Conservation (phyloP, 2,797 vertebrate species). For the Ispidina lecontei region DNA sequence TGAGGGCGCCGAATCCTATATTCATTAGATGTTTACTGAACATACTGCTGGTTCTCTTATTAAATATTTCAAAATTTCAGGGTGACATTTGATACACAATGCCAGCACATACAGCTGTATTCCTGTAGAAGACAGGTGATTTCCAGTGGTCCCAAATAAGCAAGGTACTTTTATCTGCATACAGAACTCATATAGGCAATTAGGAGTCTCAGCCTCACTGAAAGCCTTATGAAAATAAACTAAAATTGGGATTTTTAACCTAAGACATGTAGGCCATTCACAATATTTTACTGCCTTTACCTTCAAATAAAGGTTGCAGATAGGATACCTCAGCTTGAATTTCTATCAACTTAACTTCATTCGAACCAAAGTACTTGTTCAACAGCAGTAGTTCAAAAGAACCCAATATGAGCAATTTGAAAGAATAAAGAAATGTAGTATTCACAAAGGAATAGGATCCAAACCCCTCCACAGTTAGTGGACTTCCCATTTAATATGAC, state of each 20-base stretch:
- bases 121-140: neutral
- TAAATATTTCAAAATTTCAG: neutral
- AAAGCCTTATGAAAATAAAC: neutral
- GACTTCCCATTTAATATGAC: neutral
- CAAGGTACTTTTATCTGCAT: neutral
- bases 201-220: neutral
- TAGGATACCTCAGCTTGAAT: neutral
- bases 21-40: neutral
- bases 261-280: neutral
- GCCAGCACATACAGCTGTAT: neutral
- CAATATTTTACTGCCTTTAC: neutral
- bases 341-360: neutral
- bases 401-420: neutral
- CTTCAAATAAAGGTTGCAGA: neutral
- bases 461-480: fast-evolving
- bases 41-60: neutral
- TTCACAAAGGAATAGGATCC: neutral
- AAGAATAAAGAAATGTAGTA: neutral
- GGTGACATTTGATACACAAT: neutral
- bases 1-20: neutral
- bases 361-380: neutral
- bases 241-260: neutral
- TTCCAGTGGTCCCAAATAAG: neutral
- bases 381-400: neutral
- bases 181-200: neutral